These are phyloP conservation scores for Erinaceus europaeus DNA, from an alignment of 2,113 vertebrate genomes.

Conservation along the genomic window DNA sequence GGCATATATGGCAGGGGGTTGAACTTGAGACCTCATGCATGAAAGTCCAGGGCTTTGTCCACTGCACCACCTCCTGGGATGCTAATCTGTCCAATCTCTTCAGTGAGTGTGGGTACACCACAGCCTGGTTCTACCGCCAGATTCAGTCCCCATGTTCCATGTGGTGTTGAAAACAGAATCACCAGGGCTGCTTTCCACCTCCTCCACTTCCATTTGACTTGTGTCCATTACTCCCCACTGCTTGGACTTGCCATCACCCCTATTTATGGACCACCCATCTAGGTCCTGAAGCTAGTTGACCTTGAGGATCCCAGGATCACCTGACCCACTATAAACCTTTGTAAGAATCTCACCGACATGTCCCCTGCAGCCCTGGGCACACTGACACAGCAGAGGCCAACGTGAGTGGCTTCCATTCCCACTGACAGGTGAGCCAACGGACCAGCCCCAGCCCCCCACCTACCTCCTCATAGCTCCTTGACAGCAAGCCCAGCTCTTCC, in stretches of 20 bases:
- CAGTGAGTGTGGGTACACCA: not conserved
- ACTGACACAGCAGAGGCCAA: rapidly evolving
- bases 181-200: no score
- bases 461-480: conserved; percentile 92
- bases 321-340: not conserved
- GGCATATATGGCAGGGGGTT: no score
- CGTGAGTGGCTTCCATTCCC: rapidly evolving
- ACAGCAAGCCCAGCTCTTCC: conserved; percentile 87
- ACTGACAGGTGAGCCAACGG: not conserved
- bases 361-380: not conserved
- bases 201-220: no score
- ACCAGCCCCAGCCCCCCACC: not conserved
- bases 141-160: not conserved
- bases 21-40: no score
- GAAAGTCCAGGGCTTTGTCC: no score
- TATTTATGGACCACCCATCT: not conserved
- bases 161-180: not conserved
- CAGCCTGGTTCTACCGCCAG: not conserved
- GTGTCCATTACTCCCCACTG: not conserved
- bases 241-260: not conserved
- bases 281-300: not conserved
- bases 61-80: no score
- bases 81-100: not conserved
- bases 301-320: not conserved
- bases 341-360: not conserved